Conservation (phyloP, 2,888 invertebrate genomes). For the Halictus ligatus region DNA sequence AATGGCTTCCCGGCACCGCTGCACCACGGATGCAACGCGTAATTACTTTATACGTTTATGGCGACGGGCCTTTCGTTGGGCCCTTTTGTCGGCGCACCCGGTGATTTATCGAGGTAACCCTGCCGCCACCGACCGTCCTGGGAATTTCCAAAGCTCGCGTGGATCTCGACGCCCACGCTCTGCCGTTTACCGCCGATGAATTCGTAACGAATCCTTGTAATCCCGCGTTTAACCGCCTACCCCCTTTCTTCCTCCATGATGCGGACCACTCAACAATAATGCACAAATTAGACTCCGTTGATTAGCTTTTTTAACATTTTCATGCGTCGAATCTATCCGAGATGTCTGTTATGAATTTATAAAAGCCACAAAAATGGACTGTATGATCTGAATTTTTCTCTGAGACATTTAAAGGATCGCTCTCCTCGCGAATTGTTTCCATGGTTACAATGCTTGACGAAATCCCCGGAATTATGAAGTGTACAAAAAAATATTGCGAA, state of each 20-base stretch:
- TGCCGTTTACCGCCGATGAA: constrained; percentile 58
- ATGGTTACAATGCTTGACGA: neutral
- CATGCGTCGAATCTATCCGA: neutral
- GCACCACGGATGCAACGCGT: constrained; percentile 69
- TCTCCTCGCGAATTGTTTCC: neutral
- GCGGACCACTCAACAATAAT: neutral
- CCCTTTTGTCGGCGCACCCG: constrained; percentile 72
- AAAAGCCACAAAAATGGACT: too few relatives aligned
- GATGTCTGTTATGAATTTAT: too few relatives aligned
- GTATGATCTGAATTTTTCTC: too few relatives aligned
- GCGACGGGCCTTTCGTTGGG: constrained; percentile 73
- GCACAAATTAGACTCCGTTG: neutral
- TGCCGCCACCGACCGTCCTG: constrained; percentile 50
- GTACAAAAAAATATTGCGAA: neutral
- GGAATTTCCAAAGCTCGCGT: constrained; percentile 68
- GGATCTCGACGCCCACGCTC: constrained; percentile 49
- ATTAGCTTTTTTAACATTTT: neutral
- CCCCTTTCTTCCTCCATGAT: constrained; percentile 28
- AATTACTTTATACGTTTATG: constrained; percentile 80
- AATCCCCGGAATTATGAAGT: neutral
- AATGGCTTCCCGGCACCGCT: constrained; percentile 65
- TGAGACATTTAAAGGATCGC: too few relatives aligned
- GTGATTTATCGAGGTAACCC: constrained; percentile 71
- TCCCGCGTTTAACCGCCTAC: constrained; percentile 35
- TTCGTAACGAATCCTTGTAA: constrained; percentile 65